Evolutionary conservation across 2,797 vertebrate genomes (phyloP).

Genomic region (Schizopygopsis malacanthus): DNA sequence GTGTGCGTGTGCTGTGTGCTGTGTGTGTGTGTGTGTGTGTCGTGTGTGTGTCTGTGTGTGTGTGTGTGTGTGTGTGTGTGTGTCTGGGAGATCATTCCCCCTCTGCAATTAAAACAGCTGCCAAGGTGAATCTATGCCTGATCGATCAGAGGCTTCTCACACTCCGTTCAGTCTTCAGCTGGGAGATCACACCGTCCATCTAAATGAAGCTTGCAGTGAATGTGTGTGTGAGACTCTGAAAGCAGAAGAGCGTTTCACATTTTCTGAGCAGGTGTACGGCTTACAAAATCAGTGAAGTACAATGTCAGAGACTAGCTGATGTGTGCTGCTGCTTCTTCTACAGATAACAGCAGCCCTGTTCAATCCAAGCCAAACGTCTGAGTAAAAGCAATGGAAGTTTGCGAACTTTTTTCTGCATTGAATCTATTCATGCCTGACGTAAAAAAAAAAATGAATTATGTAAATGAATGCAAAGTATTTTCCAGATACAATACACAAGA

Average conservation of each 20-base stretch:
- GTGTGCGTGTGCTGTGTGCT: no score
- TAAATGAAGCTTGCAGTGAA: slow-evolving; percentile 2
- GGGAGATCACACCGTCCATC: slow-evolving; percentile 4
- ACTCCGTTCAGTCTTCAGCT: slow-evolving; percentile 24
- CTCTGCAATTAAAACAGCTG: slow-evolving; percentile 59
- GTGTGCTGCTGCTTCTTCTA: not conserved
- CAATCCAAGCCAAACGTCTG: not conserved
- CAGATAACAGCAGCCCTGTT: slow-evolving; percentile 17
- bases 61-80: slow-evolving; percentile 9
- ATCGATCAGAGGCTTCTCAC: slow-evolving; percentile 55
- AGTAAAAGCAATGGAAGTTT: not conserved
- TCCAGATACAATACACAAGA: not conserved
- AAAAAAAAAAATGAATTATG: no score
- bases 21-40: no score
- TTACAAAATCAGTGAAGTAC: slow-evolving; percentile 10
- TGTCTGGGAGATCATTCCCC: slow-evolving; percentile 50
- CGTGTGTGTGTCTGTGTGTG: not conserved
- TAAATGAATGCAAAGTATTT: not conserved
- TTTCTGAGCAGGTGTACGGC: slow-evolving; percentile 36
- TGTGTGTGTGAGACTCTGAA: slow-evolving; percentile 4
- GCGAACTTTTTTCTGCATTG: not conserved
- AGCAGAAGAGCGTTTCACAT: slow-evolving; percentile 2
- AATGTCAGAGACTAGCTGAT: slow-evolving; percentile 19
- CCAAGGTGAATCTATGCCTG: slow-evolving; percentile 55
- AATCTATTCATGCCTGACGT: not conserved